These are phyloP conservation scores for Chalcis sispes DNA, from an alignment of 2,888 invertebrate species.

Conservation along the genomic window DNA sequence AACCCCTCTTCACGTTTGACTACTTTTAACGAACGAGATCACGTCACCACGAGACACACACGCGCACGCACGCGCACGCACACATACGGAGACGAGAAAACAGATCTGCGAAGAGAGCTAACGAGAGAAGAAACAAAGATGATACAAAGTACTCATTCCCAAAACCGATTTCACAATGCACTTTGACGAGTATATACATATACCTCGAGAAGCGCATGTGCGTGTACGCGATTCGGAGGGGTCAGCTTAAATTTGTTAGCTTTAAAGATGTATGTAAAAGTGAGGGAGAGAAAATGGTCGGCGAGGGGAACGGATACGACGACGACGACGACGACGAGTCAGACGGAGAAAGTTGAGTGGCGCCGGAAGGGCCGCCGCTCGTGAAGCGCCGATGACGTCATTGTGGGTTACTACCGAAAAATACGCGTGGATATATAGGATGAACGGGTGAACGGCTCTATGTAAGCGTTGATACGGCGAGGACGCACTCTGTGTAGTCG, in stretches of 20 bases:
- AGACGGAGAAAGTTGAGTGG: conserved; percentile 1
- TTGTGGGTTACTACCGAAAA: conserved; percentile 19
- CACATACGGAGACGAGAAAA: not conserved
- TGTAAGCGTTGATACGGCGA: too few species aligned
- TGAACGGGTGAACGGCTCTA: too few species aligned
- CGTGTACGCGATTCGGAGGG: too few species aligned
- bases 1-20: not conserved
- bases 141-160: not conserved
- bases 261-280: not conserved
- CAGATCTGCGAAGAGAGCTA: not conserved
- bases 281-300: not conserved
- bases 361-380: conserved; percentile 15
- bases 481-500: too few species aligned
- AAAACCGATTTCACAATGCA: conserved; percentile 8
- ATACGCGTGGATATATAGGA: too few species aligned
- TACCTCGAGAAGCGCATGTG: too few species aligned
- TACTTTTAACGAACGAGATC: conserved; percentile 12
- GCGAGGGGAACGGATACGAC: not conserved
- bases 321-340: not conserved
- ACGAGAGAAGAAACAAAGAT: not conserved
- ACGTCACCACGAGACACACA: too few species aligned
- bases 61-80: too few species aligned
- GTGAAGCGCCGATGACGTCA: conserved; percentile 38
- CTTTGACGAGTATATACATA: conserved; percentile 8
- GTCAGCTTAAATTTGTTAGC: conserved; percentile 37